Evolutionary conservation across 2,888 invertebrate genomes (phyloP).

Genomic region (Diaprepes abbreviatus): DNA sequence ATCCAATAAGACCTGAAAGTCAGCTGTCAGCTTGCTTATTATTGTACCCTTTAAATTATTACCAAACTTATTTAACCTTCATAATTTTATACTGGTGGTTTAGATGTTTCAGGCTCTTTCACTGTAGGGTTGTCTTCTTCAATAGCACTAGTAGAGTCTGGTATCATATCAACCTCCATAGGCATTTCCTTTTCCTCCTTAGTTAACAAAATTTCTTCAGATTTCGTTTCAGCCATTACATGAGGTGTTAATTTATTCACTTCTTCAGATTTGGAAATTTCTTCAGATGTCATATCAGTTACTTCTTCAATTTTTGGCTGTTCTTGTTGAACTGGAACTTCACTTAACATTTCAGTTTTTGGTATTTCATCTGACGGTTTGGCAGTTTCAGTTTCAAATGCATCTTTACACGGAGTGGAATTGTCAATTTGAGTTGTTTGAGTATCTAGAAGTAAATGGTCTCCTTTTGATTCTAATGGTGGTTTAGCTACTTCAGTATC

Average conservation of each 20-base stretch:
- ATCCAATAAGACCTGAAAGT: neutral
- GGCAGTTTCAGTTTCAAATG: slow-evolving; percentile 2
- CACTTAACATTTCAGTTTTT: slow-evolving; percentile 8
- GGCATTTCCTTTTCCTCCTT: slow-evolving; percentile 49
- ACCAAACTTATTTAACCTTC: neutral
- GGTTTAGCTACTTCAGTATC: neutral
- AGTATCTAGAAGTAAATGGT: neutral
- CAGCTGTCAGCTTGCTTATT: neutral
- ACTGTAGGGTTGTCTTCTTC: slow-evolving; percentile 40
- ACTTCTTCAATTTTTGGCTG: neutral
- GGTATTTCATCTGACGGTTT: neutral
- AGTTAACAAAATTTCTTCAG: slow-evolving; percentile 50
- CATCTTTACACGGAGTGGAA: slow-evolving; percentile 4
- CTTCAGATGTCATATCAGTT: slow-evolving; percentile 2
- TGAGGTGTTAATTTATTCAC: neutral
- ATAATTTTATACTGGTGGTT: slow-evolving; percentile 16
- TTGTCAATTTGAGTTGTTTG: neutral
- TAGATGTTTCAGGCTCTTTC: slow-evolving; percentile 31
- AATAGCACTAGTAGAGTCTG: slow-evolving; percentile 36
- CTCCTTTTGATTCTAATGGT: neutral
- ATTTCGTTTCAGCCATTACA: slow-evolving; percentile 6
- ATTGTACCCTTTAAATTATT: slow-evolving; percentile 14
- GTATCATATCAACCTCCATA: slow-evolving; percentile 53
- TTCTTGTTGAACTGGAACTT: neutral
- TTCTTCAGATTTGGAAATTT: slow-evolving; percentile 11